Conservation (phyloP, 92 coral and sea anemone genomes). For the Phenganax stokvisi region DNA sequence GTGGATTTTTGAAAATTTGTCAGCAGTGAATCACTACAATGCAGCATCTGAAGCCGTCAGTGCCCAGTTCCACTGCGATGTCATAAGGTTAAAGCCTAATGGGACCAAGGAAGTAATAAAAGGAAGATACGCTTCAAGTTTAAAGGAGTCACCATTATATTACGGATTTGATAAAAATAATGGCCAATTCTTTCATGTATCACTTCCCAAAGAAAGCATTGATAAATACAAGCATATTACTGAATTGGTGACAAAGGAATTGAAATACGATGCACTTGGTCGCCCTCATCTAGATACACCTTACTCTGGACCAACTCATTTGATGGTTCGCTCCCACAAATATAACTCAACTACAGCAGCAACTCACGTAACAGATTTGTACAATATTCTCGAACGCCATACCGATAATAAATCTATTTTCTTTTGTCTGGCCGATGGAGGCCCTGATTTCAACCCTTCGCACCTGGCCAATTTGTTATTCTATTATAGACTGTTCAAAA, state of each 20-base stretch:
- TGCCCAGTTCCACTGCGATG: slow-evolving; percentile 7
- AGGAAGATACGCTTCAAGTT: background rate
- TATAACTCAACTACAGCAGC: slow-evolving; percentile 22
- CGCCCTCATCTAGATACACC: slow-evolving; percentile 26
- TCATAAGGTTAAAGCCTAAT: slow-evolving; percentile 1
- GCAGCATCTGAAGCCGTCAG: background rate
- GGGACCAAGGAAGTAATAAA: slow-evolving; percentile 8
- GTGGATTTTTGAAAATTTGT: background rate
- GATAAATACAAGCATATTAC: slow-evolving; percentile 1
- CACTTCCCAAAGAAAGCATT: slow-evolving; percentile 7
- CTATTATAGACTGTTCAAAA: slow-evolving; percentile 15
- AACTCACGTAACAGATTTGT: slow-evolving; percentile 17
- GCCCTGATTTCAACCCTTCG: slow-evolving; percentile 50
- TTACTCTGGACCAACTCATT: slow-evolving; percentile 30
- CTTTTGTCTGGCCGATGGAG: slow-evolving; percentile 37
- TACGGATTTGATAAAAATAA: slow-evolving; percentile 5
- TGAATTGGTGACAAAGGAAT: background rate
- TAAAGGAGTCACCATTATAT: background rate
- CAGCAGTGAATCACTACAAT: background rate
- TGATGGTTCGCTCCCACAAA: slow-evolving; percentile 23
- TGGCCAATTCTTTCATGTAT: background rate
- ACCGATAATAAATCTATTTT: slow-evolving; percentile 28
- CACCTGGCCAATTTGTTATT: slow-evolving; percentile 17
- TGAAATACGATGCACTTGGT: slow-evolving; percentile 16
- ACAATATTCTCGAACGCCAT: slow-evolving; percentile 23